Conservation (phyloP, 2,888 invertebrate species). For the Tetragonisca angustula region DNA sequence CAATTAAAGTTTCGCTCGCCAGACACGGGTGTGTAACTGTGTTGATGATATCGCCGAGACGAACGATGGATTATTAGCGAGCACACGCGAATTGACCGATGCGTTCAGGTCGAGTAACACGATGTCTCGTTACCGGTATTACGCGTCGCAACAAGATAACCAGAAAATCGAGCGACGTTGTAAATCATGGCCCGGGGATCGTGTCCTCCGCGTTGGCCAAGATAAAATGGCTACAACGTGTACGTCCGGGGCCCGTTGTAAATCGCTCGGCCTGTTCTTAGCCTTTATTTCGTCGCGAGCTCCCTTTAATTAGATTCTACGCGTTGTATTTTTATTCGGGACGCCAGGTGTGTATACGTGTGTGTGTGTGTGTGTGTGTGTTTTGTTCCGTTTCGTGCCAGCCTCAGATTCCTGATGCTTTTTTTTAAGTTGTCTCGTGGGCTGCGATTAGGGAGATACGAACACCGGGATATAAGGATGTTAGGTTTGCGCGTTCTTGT, state of each 20-base stretch:
- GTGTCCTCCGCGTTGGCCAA: slow-evolving; percentile 20
- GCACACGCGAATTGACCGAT: slow-evolving; percentile 50
- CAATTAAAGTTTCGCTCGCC: slow-evolving; percentile 28
- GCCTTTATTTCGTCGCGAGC: slow-evolving; percentile 48
- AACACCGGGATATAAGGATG: neutral
- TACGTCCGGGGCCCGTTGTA: slow-evolving; percentile 21
- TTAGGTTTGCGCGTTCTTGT: too few species aligned
- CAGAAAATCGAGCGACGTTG: slow-evolving; percentile 56
- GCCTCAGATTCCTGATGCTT: neutral
- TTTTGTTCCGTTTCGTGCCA: neutral
- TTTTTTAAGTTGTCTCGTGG: neutral
- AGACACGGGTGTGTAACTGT: neutral
- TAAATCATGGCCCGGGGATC: slow-evolving; percentile 43
- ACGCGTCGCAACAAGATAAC: slow-evolving; percentile 54
- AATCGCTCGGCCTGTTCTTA: slow-evolving; percentile 34
- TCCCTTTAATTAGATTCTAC: slow-evolving; percentile 50
- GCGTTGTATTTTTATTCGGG: slow-evolving; percentile 47
- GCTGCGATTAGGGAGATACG: neutral
- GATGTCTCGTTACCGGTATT: slow-evolving; percentile 58
- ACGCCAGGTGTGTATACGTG: neutral
- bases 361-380: neutral
- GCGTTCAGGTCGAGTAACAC: slow-evolving; percentile 50
- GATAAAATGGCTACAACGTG: slow-evolving; percentile 28
- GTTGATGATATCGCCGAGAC: slow-evolving; percentile 15
- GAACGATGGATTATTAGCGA: slow-evolving; percentile 40